Conservation (phyloP, 2,888 invertebrate species). For the Strigamia maritima region DNA sequence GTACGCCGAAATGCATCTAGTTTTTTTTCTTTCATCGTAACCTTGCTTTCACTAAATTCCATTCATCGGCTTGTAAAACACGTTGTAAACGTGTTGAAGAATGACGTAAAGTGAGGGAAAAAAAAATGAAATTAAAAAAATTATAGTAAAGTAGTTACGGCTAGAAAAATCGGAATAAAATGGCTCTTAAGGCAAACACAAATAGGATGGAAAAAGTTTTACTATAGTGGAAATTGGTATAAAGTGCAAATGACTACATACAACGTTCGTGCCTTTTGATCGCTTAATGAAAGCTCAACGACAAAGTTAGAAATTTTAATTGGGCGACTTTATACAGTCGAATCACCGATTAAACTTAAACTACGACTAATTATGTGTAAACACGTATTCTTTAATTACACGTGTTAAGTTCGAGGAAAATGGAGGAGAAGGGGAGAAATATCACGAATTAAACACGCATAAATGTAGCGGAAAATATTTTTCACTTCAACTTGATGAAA, state of each 20-base stretch:
- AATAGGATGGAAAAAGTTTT: neutral
- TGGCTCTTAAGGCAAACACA: neutral
- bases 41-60: neutral
- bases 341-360: neutral
- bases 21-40: neutral
- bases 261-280: neutral
- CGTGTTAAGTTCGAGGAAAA: too few species aligned
- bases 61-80: slow-evolving; percentile 11
- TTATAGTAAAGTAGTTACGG: neutral
- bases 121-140: neutral
- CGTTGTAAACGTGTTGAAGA: neutral
- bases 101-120: too few species aligned
- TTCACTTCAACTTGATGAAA: too few species aligned
- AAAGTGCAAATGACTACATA: slow-evolving; percentile 21
- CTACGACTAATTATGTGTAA: neutral
- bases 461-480: neutral
- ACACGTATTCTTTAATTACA: neutral
- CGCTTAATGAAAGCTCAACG: slow-evolving; percentile 1
- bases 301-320: neutral
- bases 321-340: neutral
- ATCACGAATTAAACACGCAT: neutral
- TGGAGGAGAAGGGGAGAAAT: too few species aligned
- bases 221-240: neutral
- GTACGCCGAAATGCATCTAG: neutral
- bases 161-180: neutral